Base-by-base conservation (phyloP, 2,113 vertebrate species). In the Talpa occidentalis region DNA sequence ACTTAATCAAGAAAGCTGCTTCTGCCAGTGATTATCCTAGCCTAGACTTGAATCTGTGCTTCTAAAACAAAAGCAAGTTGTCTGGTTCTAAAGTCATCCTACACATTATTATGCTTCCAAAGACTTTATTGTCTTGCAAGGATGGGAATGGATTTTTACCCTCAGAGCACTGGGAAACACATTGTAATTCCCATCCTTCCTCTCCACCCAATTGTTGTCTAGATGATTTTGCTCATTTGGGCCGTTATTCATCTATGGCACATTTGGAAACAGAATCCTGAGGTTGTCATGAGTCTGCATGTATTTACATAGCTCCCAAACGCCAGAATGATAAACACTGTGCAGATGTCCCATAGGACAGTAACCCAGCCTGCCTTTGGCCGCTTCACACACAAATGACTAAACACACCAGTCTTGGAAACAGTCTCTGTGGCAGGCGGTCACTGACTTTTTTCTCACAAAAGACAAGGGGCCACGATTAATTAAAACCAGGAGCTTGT, bases 401-500 rank as follows among this genome's bases (percentile, higher is more conserved):
- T 81, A 92, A 97, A 94, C 77, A 47, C 74, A 12, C 81, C 90
- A 91, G 88, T 78, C 97, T 94, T 91, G 79, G 94, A 86, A 95
- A 90, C 30, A 89, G 56, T 87, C n/a, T n/a, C 21, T 0, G 69
- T 47, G 62, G 80, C 81, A 44, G 21, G 93, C 96, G 72, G 83
- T 97, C 95, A 92, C 35, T 60, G 88, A 56, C 74, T 95, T 56
- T 97, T 79, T 90, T 96, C 92, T 90, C 93, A 85, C 74, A 82
- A 93, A 94, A 77, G 95, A 66, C 87, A 94, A 91, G 89, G 56
- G 79, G 83, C 80, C 88, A 74, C 64, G 86, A 72, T 91, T 96
- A 96, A 97, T 97, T 91, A 95, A 97, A 98, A 97, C 80, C 95
- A 97, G 89, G 32, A 93, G 56, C 52, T 64, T 69, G 24, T 91